Conservation (phyloP, 2,113 vertebrate species). For the Hyla sarda region DNA sequence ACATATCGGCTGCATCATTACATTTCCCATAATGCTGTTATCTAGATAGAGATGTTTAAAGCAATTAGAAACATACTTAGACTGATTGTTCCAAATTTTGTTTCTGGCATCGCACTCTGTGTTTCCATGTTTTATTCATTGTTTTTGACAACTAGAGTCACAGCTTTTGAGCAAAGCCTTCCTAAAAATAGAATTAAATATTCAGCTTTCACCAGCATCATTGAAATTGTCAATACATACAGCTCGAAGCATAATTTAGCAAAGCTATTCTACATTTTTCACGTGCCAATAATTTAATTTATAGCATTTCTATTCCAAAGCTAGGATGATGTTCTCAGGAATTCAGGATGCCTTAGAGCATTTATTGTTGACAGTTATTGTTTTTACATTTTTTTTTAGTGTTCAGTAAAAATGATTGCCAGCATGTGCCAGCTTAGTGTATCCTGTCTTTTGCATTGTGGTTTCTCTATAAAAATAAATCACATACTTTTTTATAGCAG, state of each 20-base stretch:
- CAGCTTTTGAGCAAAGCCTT: conserved; percentile 12
- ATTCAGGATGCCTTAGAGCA: conserved; percentile 6
- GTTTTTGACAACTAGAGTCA: neutral
- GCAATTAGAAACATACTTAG: conserved; percentile 14
- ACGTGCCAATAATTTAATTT: conserved; percentile 26
- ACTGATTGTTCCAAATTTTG: conserved; percentile 1
- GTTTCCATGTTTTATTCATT: conserved; percentile 19
- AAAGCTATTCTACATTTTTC: conserved; percentile 6
- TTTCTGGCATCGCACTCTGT: neutral
- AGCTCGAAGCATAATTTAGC: neutral
- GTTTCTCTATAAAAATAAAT: neutral
- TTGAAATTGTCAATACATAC: conserved; percentile 25
- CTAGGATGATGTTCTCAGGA: conserved; percentile 36
- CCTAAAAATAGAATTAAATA: conserved; percentile 21
- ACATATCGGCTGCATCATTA: neutral
- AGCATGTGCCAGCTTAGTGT: conserved; percentile 16
- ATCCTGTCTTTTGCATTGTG: neutral
- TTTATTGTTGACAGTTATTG: conserved; percentile 30
- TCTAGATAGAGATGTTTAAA: conserved; percentile 10
- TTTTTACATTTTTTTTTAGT: conserved; percentile 24
- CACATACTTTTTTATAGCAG: neutral
- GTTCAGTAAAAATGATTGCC: conserved; percentile 43
- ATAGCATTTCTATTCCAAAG: conserved; percentile 41
- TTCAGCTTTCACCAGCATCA: neutral
- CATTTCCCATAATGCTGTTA: neutral